Base-by-base conservation (phyloP, 2,113 vertebrate species). In the Clarias batrachus region DNA sequence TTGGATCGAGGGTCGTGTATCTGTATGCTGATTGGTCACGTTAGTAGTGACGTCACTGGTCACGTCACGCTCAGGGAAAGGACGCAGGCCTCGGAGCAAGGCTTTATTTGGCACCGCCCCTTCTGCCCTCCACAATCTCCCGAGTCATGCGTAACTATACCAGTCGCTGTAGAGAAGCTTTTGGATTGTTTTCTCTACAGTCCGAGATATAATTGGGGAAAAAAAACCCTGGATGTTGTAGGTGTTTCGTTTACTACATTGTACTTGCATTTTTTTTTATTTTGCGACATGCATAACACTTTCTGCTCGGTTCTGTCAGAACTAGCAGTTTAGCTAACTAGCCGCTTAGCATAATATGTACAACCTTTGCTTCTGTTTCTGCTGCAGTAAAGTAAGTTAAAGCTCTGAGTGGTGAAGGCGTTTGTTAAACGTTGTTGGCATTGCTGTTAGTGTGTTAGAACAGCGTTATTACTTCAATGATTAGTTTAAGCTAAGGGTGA, bases 261-360 rank as follows among this genome's bases (percentile, higher is more conserved):
- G 7, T 37, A 87, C 37, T 9, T 8, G 27, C 2, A n/a, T 12
- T 5, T 23, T n/a, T 5, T 12, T 5, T 23, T 19, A 16, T n/a
- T 27, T 2, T 70, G 13, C 62, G 4, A 19, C 30, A 2, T 57
- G 21, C 0, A 37, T 25, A 80, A 25, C 1, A 11, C 37, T 56
- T 79, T 59, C 27, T 66, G 41, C 7, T n/a, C 3, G 52, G 16
- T 19, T 66, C 1, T 78, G 60, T 66, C 27, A 70, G 65, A 56
- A 48, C 8, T 70, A 59, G 12, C 52, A 66, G 8, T 78, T 37
- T 71, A 73, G 82, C 82, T 70, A 83, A 57, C n/a, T 23, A 70
- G 65, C 65, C 16, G 66, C 27, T 70, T 70, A 71, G 52, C 65
- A 3, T 62, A 10, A 27, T 8, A 1, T 81, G 57, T 66, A 37